Base-by-base conservation (phyloP, 2,113 vertebrate species). In the Cervus canadensis region DNA sequence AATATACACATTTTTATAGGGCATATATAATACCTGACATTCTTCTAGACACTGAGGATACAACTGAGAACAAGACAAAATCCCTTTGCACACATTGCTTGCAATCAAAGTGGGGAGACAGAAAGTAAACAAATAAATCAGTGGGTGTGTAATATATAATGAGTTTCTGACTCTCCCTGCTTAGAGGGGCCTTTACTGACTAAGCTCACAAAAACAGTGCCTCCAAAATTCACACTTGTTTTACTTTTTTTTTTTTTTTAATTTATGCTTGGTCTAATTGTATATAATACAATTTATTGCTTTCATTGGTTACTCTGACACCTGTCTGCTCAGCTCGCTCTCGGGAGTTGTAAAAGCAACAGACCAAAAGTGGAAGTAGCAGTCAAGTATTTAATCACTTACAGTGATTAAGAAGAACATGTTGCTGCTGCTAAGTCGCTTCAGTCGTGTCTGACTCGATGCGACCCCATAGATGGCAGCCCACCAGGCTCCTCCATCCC, bases 401-500 rank as follows among this genome's bases (percentile, higher is more conserved):
- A 36, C 19, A 62, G 9, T 23, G 7, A 45, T 28, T 57, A 64
- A 56, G n/a, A 74, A 40, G n/a, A 74, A 40, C 36, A 74, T 74
- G 19, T 11, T 36, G n/a, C 8, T 19, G n/a, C n/a, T 36, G 19
- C 67, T 40, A 71, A 71, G 67, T 12, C 2, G 0, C 19, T 71
- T 40, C 67, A 23, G 19, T 23, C 0, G 0, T 40, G n/a, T 71
- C 67, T 4, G 1, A 40, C 1, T 40, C n/a, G 40, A n/a, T 40
- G 67, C 0, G 0, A 12, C 67, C 19, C 19, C n/a, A 40, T 71
- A 23, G 10, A 40, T 0, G 2, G 67, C 19, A 40, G n/a, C 5
- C 19, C n/a, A 71, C 67, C 5, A 23, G n/a, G 5, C 67, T 71
- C n/a, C 19, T 40, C n/a, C 12, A 1, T 74, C n/a, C 19, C 67